Conservation (phyloP, 1,140 invertebrate genomes). For the Danaus plexippus region DNA sequence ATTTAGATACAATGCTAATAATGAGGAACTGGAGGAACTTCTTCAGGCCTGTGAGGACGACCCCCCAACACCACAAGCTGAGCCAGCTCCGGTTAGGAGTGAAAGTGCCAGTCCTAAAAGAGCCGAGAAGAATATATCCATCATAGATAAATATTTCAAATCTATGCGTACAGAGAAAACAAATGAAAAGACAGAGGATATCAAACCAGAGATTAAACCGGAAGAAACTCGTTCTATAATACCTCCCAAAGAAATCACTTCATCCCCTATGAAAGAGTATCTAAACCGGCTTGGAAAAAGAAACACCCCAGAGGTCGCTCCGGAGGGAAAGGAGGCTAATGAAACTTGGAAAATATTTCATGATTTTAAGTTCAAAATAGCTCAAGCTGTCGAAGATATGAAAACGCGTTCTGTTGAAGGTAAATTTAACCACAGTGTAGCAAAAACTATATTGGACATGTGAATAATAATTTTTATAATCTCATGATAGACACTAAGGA, state of each 20-base stretch:
- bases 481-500: conserved; percentile 55
- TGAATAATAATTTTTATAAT: conserved; percentile 7
- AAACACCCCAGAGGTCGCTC: conserved; percentile 47
- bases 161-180: conserved; percentile 60
- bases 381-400: conserved; percentile 70
- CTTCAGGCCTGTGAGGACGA: conserved; percentile 77
- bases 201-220: conserved; percentile 41
- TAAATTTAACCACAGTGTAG: conserved; percentile 10
- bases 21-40: conserved; percentile 79
- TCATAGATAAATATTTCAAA: conserved; percentile 70
- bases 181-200: conserved; percentile 52
- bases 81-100: conserved; percentile 37
- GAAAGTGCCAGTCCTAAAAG: conserved; percentile 63
- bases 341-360: conserved; percentile 71
- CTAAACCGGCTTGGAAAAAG: conserved; percentile 64
- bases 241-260: conserved; percentile 52
- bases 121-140: conserved; percentile 57
- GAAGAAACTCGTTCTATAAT: conserved; percentile 33
- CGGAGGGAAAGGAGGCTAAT: conserved; percentile 59
- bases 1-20: conserved; percentile 80
- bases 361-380: conserved; percentile 70
- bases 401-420: conserved; percentile 65
- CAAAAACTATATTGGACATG: neutral
- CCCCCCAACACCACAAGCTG: conserved; percentile 65
- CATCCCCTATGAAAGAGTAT: conserved; percentile 70